Percentiles rank a stretch among this genome's conserved stretches.
These are phyloP conservation scores for Drosophila pegasa DNA, from an alignment of 2,888 invertebrate species.

Conservation along the genomic window DNA sequence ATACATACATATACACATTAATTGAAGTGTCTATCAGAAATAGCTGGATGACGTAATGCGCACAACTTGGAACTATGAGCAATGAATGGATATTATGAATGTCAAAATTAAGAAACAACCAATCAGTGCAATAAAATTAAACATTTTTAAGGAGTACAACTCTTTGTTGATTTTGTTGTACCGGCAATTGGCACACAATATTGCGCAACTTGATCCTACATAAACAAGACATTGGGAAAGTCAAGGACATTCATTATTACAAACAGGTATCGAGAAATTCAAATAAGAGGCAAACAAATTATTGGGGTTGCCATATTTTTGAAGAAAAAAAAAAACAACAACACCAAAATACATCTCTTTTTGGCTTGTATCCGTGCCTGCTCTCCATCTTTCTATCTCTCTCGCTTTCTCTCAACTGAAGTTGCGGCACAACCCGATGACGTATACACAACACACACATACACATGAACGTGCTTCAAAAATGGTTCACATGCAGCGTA, in stretches of 20 bases:
- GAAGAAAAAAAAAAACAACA: no score
- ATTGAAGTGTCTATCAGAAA: slow-evolving; percentile 81
- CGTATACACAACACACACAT: slow-evolving; percentile 63
- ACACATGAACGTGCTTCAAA: slow-evolving; percentile 42
- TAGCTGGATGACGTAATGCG: slow-evolving; percentile 81
- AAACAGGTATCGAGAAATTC: slow-evolving; percentile 40
- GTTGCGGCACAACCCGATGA: slow-evolving; percentile 77
- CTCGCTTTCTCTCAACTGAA: slow-evolving; percentile 67
- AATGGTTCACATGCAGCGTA: slow-evolving; percentile 50
- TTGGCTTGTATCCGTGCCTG: slow-evolving; percentile 18
- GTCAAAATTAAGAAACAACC: background rate
- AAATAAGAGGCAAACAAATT: slow-evolving; percentile 28
- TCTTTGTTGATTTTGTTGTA: background rate
- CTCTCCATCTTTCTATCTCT: slow-evolving; percentile 22
- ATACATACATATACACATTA: slow-evolving; percentile 54
- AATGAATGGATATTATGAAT: slow-evolving; percentile 36
- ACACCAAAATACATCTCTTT: slow-evolving; percentile 38
- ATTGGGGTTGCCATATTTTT: slow-evolving; percentile 19
- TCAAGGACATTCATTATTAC: slow-evolving; percentile 65
- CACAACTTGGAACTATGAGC: slow-evolving; percentile 68
- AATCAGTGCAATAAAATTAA: background rate
- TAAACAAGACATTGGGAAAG: slow-evolving; percentile 41
- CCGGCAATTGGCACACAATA: slow-evolving; percentile 34
- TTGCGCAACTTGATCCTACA: slow-evolving; percentile 29
- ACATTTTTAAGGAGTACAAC: background rate